Percentiles rank a stretch among this genome's conserved stretches.
These are phyloP conservation scores for Agonopterix subpropinquella DNA, from an alignment of 2,888 invertebrate genomes.

Conservation along the genomic window DNA sequence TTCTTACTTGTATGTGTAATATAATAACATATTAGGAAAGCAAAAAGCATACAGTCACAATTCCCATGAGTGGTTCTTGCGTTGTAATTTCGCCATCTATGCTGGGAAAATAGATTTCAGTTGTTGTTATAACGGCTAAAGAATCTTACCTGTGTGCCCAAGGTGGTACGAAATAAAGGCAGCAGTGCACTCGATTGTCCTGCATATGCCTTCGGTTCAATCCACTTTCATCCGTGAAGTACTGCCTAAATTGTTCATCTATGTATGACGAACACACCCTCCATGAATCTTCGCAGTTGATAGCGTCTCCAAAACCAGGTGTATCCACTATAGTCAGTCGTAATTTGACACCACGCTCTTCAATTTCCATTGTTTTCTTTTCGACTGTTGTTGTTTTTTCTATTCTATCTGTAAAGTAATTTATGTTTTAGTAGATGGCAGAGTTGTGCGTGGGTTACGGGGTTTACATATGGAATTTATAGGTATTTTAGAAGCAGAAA, in stretches of 20 bases:
- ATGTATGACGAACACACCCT: constrained; percentile 93
- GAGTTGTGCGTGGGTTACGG: no score
- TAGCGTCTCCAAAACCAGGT: constrained; percentile 95
- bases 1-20: neutral
- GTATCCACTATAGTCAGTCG: constrained; percentile 95
- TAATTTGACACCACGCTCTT: constrained; percentile 93
- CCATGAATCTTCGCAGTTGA: constrained; percentile 97
- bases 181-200: constrained; percentile 97
- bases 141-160: constrained; percentile 91
- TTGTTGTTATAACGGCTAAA: no score
- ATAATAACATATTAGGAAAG: no score
- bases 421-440: no score
- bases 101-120: no score
- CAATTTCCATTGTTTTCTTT: constrained; percentile 94
- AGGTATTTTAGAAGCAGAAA: no score
- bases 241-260: constrained; percentile 90
- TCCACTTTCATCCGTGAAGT: constrained; percentile 95
- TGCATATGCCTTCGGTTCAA: constrained; percentile 95
- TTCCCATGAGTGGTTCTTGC: no score
- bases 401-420: constrained; percentile 69
- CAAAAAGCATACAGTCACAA: no score
- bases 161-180: constrained; percentile 95
- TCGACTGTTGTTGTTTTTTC: constrained; percentile 84
- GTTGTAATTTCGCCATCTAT: no score
- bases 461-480: no score